These are phyloP conservation scores for Ligdia adustata DNA, from an alignment of 2,888 invertebrate genomes.

Conservation along the genomic window DNA sequence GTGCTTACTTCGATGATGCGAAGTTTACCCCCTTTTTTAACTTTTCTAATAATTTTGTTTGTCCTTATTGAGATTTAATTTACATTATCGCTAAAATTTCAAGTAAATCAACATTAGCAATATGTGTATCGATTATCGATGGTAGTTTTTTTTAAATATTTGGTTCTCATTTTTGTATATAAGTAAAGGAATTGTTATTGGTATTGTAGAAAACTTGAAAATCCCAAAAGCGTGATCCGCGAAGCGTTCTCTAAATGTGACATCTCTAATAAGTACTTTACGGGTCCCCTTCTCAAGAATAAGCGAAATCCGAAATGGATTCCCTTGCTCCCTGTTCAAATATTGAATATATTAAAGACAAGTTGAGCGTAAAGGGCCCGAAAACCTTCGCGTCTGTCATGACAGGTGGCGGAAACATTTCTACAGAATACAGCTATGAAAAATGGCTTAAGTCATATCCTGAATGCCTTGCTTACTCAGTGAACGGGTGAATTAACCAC, in stretches of 20 bases:
- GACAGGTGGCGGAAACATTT: slow-evolving; percentile 45
- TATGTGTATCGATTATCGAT: no score
- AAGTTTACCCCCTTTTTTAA: slow-evolving; percentile 28
- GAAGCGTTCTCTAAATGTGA: neutral
- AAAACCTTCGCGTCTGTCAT: slow-evolving; percentile 47
- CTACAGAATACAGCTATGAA: slow-evolving; percentile 29
- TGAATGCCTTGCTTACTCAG: no score
- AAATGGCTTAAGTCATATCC: slow-evolving; percentile 33
- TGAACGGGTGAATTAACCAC: no score
- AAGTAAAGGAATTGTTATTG: no score
- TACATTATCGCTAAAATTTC: slow-evolving; percentile 7
- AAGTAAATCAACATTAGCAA: neutral
- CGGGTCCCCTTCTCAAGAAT: slow-evolving; percentile 4
- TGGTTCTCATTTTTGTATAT: no score
- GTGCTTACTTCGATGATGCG: slow-evolving; percentile 24
- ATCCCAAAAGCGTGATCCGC: neutral
- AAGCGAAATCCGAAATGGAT: slow-evolving; percentile 21
- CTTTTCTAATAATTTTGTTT: slow-evolving; percentile 32
- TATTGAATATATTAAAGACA: slow-evolving; percentile 59
- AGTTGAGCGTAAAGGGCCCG: slow-evolving; percentile 59
- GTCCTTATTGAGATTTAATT: slow-evolving; percentile 25
- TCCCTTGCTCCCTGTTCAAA: slow-evolving; percentile 24
- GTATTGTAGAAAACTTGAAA: no score
- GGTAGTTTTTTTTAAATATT: no score
- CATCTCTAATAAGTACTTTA: neutral